Conservation (phyloP, 2,888 invertebrate genomes). For the Thymelicus acteon region DNA sequence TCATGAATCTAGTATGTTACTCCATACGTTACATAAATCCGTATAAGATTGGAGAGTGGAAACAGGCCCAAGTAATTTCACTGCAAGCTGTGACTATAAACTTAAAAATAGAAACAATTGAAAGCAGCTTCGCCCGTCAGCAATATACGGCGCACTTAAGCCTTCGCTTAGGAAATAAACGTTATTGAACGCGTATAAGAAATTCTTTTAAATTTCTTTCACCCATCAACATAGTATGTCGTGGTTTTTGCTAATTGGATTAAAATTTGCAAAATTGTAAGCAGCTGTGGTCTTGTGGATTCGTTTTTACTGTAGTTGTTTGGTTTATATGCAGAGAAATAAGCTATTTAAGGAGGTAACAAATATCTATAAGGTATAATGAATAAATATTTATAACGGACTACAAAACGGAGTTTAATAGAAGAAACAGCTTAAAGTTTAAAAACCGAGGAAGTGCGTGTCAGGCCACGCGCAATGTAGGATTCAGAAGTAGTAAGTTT, state of each 20-base stretch:
- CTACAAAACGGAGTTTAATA: too few species aligned
- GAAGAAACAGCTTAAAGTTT: too few species aligned
- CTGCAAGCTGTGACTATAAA: constrained; percentile 38
- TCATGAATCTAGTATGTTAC: too few species aligned
- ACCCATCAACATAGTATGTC: constrained; percentile 14
- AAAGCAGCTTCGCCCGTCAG: constrained; percentile 32
- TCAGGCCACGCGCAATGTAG: too few species aligned
- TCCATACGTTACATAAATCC: not conserved
- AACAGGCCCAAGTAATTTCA: constrained; percentile 32
- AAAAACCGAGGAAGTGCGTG: too few species aligned
- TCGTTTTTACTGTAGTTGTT: constrained; percentile 5
- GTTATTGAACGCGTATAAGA: constrained; percentile 20
- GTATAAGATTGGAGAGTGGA: not conserved
- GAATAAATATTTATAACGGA: too few species aligned
- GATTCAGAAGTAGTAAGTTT: too few species aligned
- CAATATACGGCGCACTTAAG: constrained; percentile 35
- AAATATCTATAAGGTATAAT: not conserved
- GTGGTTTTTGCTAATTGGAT: constrained; percentile 32
- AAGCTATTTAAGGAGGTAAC: constrained; percentile 1
- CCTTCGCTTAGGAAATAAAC: constrained; percentile 30
- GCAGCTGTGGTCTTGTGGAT: constrained; percentile 23
- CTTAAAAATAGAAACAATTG: constrained; percentile 38
- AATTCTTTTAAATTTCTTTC: constrained; percentile 25
- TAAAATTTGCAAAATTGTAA: constrained; percentile 15
- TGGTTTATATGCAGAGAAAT: constrained; percentile 18